These are phyloP conservation scores for Clarias magur DNA, from an alignment of 2,113 vertebrate species.

Conservation along the genomic window DNA sequence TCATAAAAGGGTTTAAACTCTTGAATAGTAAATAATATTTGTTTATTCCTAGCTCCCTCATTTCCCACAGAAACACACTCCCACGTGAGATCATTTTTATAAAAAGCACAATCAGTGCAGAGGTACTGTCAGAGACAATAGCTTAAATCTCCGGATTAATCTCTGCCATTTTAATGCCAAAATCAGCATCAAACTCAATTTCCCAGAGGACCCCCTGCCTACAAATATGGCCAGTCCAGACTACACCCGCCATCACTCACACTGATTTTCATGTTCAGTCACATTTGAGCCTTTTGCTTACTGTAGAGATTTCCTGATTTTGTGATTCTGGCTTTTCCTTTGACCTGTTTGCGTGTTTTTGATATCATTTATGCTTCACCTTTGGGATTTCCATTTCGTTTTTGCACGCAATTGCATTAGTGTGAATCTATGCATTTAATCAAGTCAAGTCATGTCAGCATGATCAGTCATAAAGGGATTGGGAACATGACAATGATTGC, in stretches of 20 bases:
- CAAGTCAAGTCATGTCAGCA: too few species aligned
- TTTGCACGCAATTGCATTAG: too few species aligned
- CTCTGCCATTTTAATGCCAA: not conserved
- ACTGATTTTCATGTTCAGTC: not conserved
- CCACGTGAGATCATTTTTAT: not conserved
- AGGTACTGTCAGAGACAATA: not conserved
- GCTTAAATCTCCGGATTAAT: not conserved
- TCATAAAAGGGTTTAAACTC: not conserved
- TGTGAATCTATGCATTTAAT: too few species aligned
- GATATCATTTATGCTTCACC: too few species aligned
- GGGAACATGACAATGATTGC: too few species aligned
- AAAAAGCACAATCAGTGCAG: not conserved
- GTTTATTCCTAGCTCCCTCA: not conserved
- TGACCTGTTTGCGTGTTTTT: too few species aligned
- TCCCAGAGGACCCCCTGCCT: not conserved
- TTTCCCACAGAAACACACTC: not conserved
- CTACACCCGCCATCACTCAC: not conserved
- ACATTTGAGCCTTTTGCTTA: too few species aligned
- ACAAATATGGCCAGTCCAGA: not conserved
- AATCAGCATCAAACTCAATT: not conserved
- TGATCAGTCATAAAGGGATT: too few species aligned
- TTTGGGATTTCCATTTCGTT: too few species aligned
- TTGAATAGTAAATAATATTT: not conserved
- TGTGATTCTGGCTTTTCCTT: too few species aligned
- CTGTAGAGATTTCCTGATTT: too few species aligned